Conservation (phyloP, 2,113 vertebrate species). For the Martes martes region DNA sequence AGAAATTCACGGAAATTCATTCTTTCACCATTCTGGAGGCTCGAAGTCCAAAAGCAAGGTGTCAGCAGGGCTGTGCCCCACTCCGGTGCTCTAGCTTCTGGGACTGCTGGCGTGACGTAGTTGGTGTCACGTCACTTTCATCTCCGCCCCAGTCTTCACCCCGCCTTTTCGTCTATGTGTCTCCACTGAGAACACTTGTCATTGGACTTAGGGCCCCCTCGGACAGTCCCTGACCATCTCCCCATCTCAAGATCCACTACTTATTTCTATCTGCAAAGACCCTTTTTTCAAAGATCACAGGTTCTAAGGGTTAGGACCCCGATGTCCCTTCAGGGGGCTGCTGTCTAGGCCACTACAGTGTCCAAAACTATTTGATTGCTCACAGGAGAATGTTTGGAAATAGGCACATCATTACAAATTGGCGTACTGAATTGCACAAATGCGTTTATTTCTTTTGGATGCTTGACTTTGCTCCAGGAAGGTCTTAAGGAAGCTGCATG, state of each 20-base stretch:
- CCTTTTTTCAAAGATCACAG: background rate
- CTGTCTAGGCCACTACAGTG: background rate
- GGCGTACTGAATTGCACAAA: background rate
- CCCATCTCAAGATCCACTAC: background rate
- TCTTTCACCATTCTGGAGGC: background rate
- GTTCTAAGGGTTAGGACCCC: background rate
- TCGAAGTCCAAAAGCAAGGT: background rate
- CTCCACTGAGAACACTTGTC: background rate
- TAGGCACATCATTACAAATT: background rate
- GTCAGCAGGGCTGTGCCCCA: background rate
- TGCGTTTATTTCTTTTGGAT: background rate
- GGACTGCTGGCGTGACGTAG: background rate
- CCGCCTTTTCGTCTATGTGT: background rate
- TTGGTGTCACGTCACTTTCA: background rate
- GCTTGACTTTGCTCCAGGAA: background rate
- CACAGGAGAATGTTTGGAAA: background rate
- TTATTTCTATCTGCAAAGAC: background rate
- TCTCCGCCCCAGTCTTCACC: background rate
- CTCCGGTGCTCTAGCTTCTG: too few species aligned
- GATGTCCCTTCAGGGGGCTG: background rate
- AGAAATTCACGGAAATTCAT: background rate
- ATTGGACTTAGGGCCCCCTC: background rate
- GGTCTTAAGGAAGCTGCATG: background rate
- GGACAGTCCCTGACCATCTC: background rate
- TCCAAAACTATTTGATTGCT: background rate